Evolutionary conservation across 2,888 invertebrate species (phyloP).

Genomic region (Mythimna loreyi): DNA sequence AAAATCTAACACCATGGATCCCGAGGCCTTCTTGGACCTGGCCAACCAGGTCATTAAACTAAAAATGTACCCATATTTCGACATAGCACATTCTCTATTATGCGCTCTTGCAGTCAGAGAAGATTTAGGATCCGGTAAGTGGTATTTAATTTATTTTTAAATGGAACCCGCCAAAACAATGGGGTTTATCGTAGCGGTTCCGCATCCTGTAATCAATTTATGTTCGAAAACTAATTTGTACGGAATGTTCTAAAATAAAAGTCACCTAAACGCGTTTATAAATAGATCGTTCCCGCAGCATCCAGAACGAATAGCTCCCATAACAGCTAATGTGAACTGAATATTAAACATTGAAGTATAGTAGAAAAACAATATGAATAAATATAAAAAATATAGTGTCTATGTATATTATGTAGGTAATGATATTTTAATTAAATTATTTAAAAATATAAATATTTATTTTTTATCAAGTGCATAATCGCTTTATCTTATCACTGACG

Average conservation of each 20-base stretch:
- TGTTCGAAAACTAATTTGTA: slow-evolving; percentile 66
- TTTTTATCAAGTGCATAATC: slow-evolving; percentile 46
- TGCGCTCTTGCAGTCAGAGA: slow-evolving; percentile 98
- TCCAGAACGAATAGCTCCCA: slow-evolving; percentile 60
- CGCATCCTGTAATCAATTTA: slow-evolving; percentile 69
- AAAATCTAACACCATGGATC: slow-evolving; percentile 94
- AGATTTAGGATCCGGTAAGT: slow-evolving; percentile 97
- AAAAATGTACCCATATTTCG: slow-evolving; percentile 99
- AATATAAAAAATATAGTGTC: neutral
- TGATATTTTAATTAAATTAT: slow-evolving; percentile 14
- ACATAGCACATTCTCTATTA: slow-evolving; percentile 98
- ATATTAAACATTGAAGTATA: slow-evolving; percentile 9
- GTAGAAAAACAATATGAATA: neutral
- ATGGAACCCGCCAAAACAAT: slow-evolving; percentile 72
- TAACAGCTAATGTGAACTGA: slow-evolving; percentile 47
- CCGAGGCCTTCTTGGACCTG: slow-evolving; percentile 98
- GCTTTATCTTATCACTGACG: slow-evolving; percentile 58
- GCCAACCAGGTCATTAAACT: slow-evolving; percentile 99
- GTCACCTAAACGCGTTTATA: slow-evolving; percentile 82
- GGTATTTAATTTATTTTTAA: slow-evolving; percentile 70
- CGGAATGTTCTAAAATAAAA: slow-evolving; percentile 84
- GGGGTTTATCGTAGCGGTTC: slow-evolving; percentile 64
- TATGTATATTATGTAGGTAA: neutral
- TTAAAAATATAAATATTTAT: neutral
- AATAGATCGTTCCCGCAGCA: slow-evolving; percentile 83